phyloP scores from a whole-genome alignment of 2,888 invertebrate species.

The Pycnomerus fuliginosus region DNA sequence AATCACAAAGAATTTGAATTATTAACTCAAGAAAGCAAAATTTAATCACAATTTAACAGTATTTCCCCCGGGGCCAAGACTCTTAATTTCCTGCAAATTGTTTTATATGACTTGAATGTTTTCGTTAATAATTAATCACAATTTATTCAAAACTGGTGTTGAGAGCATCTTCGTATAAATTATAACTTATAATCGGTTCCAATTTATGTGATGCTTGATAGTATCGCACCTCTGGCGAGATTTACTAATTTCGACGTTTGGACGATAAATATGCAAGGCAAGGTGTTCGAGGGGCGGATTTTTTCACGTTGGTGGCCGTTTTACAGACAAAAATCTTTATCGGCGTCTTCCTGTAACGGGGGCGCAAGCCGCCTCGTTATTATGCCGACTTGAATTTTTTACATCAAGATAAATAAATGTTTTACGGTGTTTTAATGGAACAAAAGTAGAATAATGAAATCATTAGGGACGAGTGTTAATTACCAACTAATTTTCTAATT shows the following conservation, averaged over 20 bases:
- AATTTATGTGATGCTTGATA: constrained; percentile 16
- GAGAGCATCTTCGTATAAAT: constrained; percentile 12
- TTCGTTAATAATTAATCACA: constrained; percentile 9
- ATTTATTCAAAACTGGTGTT: constrained; percentile 5
- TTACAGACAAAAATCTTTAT: constrained; percentile 15
- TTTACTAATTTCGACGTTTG: constrained; percentile 18
- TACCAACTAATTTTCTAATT: constrained; percentile 15
- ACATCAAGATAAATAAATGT: too few relatives aligned
- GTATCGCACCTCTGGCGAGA: constrained; percentile 9
- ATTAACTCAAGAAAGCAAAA: constrained; percentile 9
- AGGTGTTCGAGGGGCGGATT: constrained; percentile 19
- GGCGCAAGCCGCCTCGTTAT: constrained; percentile 17
- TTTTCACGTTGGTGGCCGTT: constrained; percentile 8
- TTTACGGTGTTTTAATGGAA: constrained; percentile 21
- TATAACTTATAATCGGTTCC: constrained; percentile 10
- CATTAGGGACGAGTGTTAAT: constrained; percentile 9
- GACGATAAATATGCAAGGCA: constrained; percentile 14
- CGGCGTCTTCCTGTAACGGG: constrained; percentile 12
- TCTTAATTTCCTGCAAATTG: constrained; percentile 4
- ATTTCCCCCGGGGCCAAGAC: too few relatives aligned
- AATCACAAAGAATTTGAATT: constrained; percentile 11
- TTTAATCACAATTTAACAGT: constrained; percentile 12
- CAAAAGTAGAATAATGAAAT: constrained; percentile 11
- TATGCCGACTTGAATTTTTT: constrained; percentile 16
- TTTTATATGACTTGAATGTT: constrained; percentile 6